Conservation (phyloP, 1,140 invertebrate genomes). For the Drosophila dunni region DNA sequence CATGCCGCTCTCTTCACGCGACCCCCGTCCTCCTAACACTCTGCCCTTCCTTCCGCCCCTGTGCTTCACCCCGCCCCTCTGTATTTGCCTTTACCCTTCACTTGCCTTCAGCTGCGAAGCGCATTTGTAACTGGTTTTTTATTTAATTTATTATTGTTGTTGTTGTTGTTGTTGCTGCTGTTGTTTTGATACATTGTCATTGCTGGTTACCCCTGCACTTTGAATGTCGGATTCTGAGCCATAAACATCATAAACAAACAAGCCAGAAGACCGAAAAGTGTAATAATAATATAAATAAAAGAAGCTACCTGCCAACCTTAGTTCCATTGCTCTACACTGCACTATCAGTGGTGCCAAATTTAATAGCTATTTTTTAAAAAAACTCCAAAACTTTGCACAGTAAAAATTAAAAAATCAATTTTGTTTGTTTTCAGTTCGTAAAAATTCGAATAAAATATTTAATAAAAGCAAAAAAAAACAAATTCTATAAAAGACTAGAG, state of each 20-base stretch:
- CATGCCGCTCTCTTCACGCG: not conserved
- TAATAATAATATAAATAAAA: conserved; percentile 17
- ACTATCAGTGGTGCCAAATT: too few relatives aligned
- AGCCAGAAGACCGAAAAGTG: conserved; percentile 23
- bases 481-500: too few relatives aligned
- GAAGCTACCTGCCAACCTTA: conserved; percentile 1
- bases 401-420: too few relatives aligned
- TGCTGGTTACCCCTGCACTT: conserved; percentile 33
- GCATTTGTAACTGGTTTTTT: conserved; percentile 42
- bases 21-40: not conserved
- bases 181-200: conserved; percentile 31
- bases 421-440: too few relatives aligned
- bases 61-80: not conserved
- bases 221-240: conserved; percentile 29
- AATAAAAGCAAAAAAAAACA: too few relatives aligned
- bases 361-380: too few relatives aligned
- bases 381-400: too few relatives aligned
- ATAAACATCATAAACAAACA: conserved; percentile 15
- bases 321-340: not conserved
- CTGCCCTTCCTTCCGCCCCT: not conserved
- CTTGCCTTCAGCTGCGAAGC: conserved; percentile 32
- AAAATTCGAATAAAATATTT: too few relatives aligned
- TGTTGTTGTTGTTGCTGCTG: conserved; percentile 11
- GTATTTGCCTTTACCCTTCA: conserved; percentile 25
- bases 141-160: conserved; percentile 20